phyloP scores from a whole-genome alignment of 2,113 vertebrate species.

The Limanda limanda region DNA sequence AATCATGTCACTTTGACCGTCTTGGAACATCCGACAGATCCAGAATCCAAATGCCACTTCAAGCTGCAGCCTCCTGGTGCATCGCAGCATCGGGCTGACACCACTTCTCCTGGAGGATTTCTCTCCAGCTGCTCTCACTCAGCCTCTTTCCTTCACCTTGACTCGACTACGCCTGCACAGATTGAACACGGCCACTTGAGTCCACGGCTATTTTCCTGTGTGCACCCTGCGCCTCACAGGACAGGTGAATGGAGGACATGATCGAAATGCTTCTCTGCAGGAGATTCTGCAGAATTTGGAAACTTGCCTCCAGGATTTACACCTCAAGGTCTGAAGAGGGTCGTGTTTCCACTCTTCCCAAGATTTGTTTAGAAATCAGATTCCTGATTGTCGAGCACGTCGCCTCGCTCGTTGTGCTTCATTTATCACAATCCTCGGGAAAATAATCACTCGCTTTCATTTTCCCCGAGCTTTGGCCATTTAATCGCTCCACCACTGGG shows the following conservation, averaged over 20 bases:
- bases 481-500: conserved; percentile 56
- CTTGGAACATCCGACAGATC: too few species aligned
- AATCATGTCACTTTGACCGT: too few species aligned
- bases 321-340: conserved; percentile 19
- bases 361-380: conserved; percentile 48
- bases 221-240: conserved; percentile 1
- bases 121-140: too few species aligned
- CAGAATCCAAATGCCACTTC: not conserved
- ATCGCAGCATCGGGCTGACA: too few species aligned
- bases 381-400: conserved; percentile 58
- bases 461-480: conserved; percentile 56
- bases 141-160: conserved; percentile 34
- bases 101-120: too few species aligned
- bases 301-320: conserved; percentile 7
- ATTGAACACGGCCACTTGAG: conserved; percentile 41
- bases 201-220: not conserved
- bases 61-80: too few species aligned
- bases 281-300: conserved; percentile 17
- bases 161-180: conserved; percentile 26
- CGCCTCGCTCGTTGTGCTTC: conserved; percentile 67
- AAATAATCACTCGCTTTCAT: conserved; percentile 72
- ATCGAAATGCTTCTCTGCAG: not conserved
- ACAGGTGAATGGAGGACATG: not conserved
- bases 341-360: conserved; percentile 16
- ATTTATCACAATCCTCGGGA: conserved; percentile 66